These are phyloP conservation scores for Ennomos erosarius DNA, from an alignment of 2,888 invertebrate species.

Conservation along the genomic window DNA sequence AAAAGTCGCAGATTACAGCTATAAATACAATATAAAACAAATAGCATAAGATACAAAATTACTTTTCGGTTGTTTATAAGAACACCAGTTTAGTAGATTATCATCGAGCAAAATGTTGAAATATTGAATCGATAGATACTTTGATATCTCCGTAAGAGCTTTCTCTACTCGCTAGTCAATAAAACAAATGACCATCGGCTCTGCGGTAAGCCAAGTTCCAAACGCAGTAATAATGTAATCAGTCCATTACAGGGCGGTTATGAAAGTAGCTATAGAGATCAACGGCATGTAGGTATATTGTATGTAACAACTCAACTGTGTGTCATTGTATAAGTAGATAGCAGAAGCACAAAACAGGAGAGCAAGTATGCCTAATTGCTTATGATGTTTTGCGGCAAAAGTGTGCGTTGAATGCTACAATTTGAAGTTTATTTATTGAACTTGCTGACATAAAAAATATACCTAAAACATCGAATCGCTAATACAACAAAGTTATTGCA, in stretches of 20 bases:
- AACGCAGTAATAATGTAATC: constrained; percentile 15
- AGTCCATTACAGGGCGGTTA: constrained; percentile 20
- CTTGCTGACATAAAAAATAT: constrained; percentile 2
- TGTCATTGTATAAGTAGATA: no score
- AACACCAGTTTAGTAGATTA: no score
- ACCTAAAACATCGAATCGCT: no score
- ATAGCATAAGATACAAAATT: no score
- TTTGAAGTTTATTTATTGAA: constrained; percentile 16
- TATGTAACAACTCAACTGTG: constrained; percentile 8
- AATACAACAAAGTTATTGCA: no score
- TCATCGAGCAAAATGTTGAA: no score
- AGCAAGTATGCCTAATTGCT: no score
- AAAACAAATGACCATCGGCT: constrained; percentile 2
- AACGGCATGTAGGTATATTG: constrained; percentile 17
- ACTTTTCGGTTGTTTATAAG: no score
- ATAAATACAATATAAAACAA: no score
- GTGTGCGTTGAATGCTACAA: constrained; percentile 14
- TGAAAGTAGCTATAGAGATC: constrained; percentile 15
- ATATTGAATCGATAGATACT: no score
- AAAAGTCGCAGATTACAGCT: no score
- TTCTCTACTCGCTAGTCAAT: neutral
- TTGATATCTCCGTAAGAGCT: neutral
- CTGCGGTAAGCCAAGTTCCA: constrained; percentile 24
- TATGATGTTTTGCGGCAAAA: constrained; percentile 8
- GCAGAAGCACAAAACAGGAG: no score